These are phyloP conservation scores for Meriones unguiculatus DNA, from an alignment of 2,113 vertebrate species.

Conservation along the genomic window DNA sequence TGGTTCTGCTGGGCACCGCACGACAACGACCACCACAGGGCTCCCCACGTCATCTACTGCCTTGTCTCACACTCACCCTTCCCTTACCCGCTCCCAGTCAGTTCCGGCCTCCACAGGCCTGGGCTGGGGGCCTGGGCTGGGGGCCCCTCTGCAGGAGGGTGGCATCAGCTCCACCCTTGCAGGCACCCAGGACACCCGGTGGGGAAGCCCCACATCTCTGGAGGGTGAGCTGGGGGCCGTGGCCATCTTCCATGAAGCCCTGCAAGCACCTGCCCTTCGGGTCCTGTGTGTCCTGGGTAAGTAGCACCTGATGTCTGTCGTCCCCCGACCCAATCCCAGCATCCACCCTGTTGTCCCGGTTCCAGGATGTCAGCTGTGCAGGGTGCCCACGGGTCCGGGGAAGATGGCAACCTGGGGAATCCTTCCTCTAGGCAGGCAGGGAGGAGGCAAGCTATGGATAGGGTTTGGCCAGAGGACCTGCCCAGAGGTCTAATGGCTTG, in stretches of 20 bases:
- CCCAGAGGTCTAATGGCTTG: neutral
- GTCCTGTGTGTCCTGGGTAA: slow-evolving; percentile 89
- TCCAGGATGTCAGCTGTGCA: neutral
- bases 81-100: slow-evolving; percentile 94
- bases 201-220: slow-evolving; percentile 98
- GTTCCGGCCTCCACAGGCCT: slow-evolving; percentile 87
- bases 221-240: slow-evolving; percentile 95
- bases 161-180: slow-evolving; percentile 92
- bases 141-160: slow-evolving; percentile 84
- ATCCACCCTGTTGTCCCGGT: neutral
- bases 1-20: slow-evolving; percentile 96
- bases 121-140: slow-evolving; percentile 84
- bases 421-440: neutral
- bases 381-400: neutral
- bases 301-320: neutral
- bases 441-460: neutral
- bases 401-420: neutral
- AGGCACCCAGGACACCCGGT: slow-evolving; percentile 95
- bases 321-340: neutral
- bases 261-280: slow-evolving; percentile 90
- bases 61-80: slow-evolving; percentile 78
- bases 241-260: slow-evolving; percentile 95
- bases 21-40: slow-evolving; percentile 90
- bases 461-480: neutral
- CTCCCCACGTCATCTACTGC: slow-evolving; percentile 42